A percentile compares a stretch with the other conserved stretches of the same genome.
phyloP scores from a whole-genome alignment of 2,888 invertebrate genomes.

The Malthinus flaveolus region DNA sequence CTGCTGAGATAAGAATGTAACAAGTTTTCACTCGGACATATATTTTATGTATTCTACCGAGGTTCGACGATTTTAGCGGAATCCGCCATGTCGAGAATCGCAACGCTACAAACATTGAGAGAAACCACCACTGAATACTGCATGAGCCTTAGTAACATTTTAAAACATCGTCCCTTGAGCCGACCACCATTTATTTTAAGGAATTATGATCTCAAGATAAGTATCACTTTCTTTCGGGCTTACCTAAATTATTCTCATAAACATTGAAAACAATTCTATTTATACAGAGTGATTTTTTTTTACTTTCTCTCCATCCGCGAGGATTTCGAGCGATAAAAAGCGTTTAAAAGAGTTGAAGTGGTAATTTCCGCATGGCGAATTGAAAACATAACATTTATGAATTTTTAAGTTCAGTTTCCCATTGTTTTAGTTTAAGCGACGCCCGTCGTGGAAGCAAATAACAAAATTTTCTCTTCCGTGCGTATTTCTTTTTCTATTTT shows the following conservation, averaged over 20 bases:
- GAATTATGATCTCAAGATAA: slow-evolving; percentile 21
- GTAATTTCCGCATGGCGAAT: no score
- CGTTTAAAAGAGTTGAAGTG: no score
- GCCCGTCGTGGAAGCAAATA: no score
- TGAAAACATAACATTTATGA: no score
- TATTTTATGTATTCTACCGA: slow-evolving; percentile 24
- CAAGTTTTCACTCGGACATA: slow-evolving; percentile 25
- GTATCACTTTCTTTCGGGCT: slow-evolving; percentile 12
- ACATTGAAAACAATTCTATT: no score
- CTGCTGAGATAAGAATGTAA: slow-evolving; percentile 21
- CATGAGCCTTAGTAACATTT: slow-evolving; percentile 28
- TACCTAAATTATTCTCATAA: slow-evolving; percentile 5
- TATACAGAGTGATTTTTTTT: no score
- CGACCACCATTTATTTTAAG: slow-evolving; percentile 17
- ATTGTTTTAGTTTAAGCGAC: no score
- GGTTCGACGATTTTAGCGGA: slow-evolving; percentile 18
- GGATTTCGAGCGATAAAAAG: no score
- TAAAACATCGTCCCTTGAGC: slow-evolving; percentile 22
- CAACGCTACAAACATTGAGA: slow-evolving; percentile 21
- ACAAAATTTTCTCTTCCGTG: no score
- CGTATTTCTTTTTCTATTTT: no score
- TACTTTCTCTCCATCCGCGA: no score
- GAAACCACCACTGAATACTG: slow-evolving; percentile 25
- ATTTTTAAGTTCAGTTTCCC: no score
- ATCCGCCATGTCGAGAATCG: slow-evolving; percentile 23